Evolutionary conservation across 2,888 invertebrate species (phyloP).

Genomic region (Lucinisca nassula): DNA sequence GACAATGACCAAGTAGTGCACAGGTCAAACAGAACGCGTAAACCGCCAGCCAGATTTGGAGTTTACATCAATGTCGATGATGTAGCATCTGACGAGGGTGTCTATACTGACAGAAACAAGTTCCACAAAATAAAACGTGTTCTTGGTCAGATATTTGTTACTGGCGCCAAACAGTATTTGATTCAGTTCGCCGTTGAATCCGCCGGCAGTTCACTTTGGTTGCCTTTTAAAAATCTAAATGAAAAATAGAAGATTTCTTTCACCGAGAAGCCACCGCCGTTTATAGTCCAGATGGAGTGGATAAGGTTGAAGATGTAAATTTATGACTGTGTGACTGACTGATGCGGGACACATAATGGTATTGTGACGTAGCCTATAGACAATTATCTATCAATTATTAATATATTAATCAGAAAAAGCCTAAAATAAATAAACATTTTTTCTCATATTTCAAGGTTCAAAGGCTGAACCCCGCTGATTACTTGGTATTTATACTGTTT

Average conservation of each 20-base stretch:
- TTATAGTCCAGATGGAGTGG: too few species aligned
- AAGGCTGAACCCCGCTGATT: not conserved
- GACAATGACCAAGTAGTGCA: too few species aligned
- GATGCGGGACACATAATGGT: not conserved
- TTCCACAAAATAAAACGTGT: constrained; percentile 19
- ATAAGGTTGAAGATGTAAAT: not conserved
- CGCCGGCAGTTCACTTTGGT: not conserved
- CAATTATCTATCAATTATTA: not conserved
- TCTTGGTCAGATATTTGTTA: not conserved
- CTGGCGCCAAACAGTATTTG: not conserved
- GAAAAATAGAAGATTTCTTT: not conserved
- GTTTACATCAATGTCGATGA: too few species aligned
- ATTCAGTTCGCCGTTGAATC: constrained; percentile 20
- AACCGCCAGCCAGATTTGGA: too few species aligned
- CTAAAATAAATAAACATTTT: not conserved
- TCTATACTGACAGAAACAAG: constrained; percentile 1
- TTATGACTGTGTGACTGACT: not conserved
- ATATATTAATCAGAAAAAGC: not conserved
- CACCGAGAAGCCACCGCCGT: too few species aligned
- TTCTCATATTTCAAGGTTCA: too few species aligned
- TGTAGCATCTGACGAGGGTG: too few species aligned
- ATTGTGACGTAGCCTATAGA: not conserved
- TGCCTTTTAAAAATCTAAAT: not conserved
- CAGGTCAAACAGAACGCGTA: too few species aligned
- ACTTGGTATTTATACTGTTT: too few species aligned